Percentiles rank a stretch among this genome's conserved stretches.
Evolutionary conservation across 1,140 invertebrate species (phyloP).

Genomic region (Papilio polytes): DNA sequence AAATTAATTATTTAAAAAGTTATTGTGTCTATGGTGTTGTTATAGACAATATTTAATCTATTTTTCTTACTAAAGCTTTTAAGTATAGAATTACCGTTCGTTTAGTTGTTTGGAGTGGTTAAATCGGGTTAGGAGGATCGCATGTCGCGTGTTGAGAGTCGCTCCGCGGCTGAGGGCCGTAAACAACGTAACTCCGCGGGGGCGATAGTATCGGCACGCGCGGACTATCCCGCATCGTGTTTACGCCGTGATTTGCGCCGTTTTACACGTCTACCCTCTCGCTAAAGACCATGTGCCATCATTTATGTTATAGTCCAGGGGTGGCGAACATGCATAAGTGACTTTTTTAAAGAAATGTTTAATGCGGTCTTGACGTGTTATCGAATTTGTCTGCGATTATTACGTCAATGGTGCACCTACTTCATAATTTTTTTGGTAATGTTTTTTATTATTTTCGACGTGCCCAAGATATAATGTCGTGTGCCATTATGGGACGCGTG

Average conservation of each 20-base stretch:
- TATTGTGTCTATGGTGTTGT: background rate
- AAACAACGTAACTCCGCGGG: constrained; percentile 35
- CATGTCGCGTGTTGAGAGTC: constrained; percentile 28
- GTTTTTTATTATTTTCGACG: no score
- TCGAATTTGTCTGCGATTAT: no score
- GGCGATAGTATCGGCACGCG: constrained; percentile 29
- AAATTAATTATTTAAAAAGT: background rate
- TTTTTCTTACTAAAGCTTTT: background rate
- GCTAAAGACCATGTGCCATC: constrained; percentile 13
- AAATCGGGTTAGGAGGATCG: background rate
- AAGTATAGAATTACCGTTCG: constrained; percentile 5
- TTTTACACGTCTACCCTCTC: constrained; percentile 29
- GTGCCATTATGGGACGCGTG: no score
- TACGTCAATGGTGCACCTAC: no score
- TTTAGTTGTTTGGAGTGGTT: constrained; percentile 9
- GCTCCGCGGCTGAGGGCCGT: background rate
- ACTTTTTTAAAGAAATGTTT: no score
- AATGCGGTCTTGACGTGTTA: no score
- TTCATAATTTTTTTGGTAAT: no score
- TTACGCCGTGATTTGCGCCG: constrained; percentile 23
- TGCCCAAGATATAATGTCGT: no score
- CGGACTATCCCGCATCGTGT: constrained; percentile 21
- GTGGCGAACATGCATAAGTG: no score
- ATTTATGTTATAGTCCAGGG: background rate
- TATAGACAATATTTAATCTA: background rate